Percentiles rank a stretch among this genome's conserved stretches.
phyloP scores from a whole-genome alignment of 2,888 invertebrate species.

The Tenthredo livida region DNA sequence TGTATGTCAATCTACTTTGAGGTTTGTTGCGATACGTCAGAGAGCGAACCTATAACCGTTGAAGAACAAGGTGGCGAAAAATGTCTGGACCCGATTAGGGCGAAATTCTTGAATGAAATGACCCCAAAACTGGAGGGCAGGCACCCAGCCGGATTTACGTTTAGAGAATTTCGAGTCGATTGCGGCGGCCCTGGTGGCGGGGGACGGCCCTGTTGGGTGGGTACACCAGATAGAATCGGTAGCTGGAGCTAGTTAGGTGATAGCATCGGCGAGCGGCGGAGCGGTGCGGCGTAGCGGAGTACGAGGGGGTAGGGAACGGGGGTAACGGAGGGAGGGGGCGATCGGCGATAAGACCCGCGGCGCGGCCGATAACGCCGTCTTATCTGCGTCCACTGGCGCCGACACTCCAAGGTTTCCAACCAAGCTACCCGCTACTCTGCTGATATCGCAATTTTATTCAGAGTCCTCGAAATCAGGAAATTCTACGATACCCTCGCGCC shows the following conservation, averaged over 20 bases:
- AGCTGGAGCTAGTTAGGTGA: conserved; percentile 82
- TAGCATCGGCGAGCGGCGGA: conserved; percentile 79
- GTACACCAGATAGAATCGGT: conserved; percentile 79
- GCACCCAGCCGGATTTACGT: conserved; percentile 23
- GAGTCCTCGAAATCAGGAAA: conserved; percentile 25
- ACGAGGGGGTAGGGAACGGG: conserved; percentile 64
- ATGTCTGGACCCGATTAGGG: background rate
- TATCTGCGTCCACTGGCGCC: conserved; percentile 78
- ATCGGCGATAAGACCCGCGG: conserved; percentile 78
- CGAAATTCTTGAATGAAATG: background rate
- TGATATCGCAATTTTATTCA: conserved; percentile 44
- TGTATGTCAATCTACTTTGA: background rate
- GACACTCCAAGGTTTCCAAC: conserved; percentile 75
- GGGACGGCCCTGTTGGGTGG: conserved; percentile 71
- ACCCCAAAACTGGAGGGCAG: background rate
- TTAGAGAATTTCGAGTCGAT: conserved; percentile 63
- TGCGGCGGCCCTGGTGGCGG: conserved; percentile 64
- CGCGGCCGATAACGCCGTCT: conserved; percentile 77
- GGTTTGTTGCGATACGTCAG: background rate
- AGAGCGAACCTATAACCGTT: background rate
- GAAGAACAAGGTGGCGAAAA: background rate
- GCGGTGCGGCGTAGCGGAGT: conserved; percentile 67
- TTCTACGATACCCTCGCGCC: conserved; percentile 11
- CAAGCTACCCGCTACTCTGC: conserved; percentile 56
- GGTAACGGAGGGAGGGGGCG: conserved; percentile 75